A percentile compares a stretch with the other conserved stretches of the same genome.
These are phyloP conservation scores for Lasiurus cinereus DNA, from an alignment of 2,113 vertebrate genomes.

Conservation along the genomic window DNA sequence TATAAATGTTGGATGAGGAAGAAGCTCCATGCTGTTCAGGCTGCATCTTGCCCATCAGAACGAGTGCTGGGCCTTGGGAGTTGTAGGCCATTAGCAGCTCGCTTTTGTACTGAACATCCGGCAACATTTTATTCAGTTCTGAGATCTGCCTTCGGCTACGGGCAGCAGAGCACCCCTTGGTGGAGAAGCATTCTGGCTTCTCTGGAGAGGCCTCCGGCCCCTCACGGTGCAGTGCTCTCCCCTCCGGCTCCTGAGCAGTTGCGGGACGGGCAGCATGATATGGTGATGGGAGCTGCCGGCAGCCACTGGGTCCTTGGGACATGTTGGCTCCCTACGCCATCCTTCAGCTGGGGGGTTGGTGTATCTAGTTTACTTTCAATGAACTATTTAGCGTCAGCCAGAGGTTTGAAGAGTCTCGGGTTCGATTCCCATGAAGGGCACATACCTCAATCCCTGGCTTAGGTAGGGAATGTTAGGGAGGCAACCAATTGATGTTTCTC, in stretches of 20 bases:
- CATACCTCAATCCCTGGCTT: too few species aligned
- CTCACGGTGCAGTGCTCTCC: background rate
- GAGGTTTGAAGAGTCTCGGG: too few species aligned
- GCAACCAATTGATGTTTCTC: too few species aligned
- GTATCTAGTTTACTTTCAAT: background rate
- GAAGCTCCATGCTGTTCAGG: background rate
- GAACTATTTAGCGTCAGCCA: too few species aligned
- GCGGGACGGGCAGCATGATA: background rate
- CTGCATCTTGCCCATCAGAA: background rate
- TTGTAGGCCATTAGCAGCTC: background rate
- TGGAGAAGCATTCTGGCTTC: background rate
- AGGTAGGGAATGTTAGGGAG: too few species aligned
- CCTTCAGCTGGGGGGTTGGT: background rate
- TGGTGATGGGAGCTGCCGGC: background rate
- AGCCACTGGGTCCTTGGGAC: background rate
- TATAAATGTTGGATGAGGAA: slow-evolving; percentile 48
- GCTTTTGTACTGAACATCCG: background rate
- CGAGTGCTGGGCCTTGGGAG: background rate
- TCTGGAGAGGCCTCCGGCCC: background rate
- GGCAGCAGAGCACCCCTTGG: background rate
- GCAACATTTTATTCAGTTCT: background rate
- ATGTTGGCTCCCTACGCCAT: background rate
- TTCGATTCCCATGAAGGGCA: too few species aligned
- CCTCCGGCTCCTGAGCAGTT: background rate
- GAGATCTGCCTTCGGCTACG: background rate